Evolutionary conservation across 2,888 invertebrate genomes (phyloP), one percentile per base, ranked within the genome.

Genomic region (Sesia bembeciformis): DNA sequence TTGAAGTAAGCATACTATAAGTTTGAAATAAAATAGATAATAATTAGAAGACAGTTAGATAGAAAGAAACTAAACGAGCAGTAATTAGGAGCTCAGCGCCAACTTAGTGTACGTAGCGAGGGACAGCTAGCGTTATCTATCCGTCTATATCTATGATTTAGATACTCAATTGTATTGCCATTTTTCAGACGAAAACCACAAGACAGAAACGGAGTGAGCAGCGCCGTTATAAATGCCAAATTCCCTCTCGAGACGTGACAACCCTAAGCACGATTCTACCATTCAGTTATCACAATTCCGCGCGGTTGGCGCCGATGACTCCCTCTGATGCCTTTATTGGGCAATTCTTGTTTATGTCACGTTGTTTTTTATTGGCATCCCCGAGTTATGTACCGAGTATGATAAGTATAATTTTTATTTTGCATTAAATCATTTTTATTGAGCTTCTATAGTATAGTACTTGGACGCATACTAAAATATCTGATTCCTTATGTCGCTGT

Each of bases 301-400:
- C 74, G 69, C 64, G 71, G 71, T 62, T 71, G 76, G 70, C 76
- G 70, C 61, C 65, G 62, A 46, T 46, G 46, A 23, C 8, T 46
- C 46, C 46, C 46, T 46, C 46, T 46, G 46, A 46, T 46, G 46
- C 64, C 63, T 76, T 77, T 78, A 75, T 77, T 68, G 67, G 61
- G 61, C 72, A 63, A 70, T 75, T 74, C 46, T 46, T 70, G 67
- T 75, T 69, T 77, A 72, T 76, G 74, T 68, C 68, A 58, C 62
- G 41, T 62, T 55, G 46, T 46, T 57, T 76, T 68, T 77, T 76
- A 73, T 73, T 71, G 65, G 67, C 63, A 65, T 62, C 56, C 58
- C 54, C 65, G 60, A 70, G 68, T 74, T 72, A 50, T 7, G 39
- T 50, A 50, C 50, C 38, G 39, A 50, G 38, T 50, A 50, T 39